Evolutionary conservation across 2,888 invertebrate species (phyloP), one percentile per base, ranked within the genome.

Genomic region (Plutella xylostella): DNA sequence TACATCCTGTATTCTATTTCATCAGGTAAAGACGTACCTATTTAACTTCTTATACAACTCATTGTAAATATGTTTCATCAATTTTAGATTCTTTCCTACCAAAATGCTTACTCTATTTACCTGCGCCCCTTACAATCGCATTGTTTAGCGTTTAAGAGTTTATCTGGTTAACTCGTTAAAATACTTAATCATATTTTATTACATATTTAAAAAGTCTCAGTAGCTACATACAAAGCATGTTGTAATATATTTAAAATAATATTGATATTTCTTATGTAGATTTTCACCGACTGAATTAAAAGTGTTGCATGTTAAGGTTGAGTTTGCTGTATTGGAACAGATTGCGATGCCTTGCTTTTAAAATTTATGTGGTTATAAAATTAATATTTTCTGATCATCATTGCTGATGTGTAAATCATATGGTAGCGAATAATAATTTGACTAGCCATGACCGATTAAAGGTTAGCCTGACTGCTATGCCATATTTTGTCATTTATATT

Each of bases 121-220:
- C 33, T 42, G 38, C 15, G 17, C 20, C 28, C 15, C 30, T 20
- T 9, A 28, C 31, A 15, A 43, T 30, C 20, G 21, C 38, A 30
- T 39, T 38, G 22, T 41, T 45, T 45, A 45, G 40, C 34, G 18
- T 72, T 68, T 70, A 71, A 80, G 78, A 82, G 72, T 82, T 70
- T 82, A 82, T 79, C 74, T 62, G 72, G 77, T 79, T 79, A 71
- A 59, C 51, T 62, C 63, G 69, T 73, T 77, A 57, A 58, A 14
- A 61, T 64, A n/a, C n/a, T n/a, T n/a, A 67, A 68, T 71, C 61
- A 73, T 78, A 79, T 79, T 79, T 76, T 78, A 78, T 71, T 68
- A 73, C 65, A 71, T 69, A 66, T 60, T 61, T 66, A 62, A 61
- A n/a, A 57, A 59, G 61, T 68, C 63, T 70, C 62, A 55, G 68